A percentile compares a stretch with the other conserved stretches of the same genome.
These are phyloP conservation scores for Ancistrus triradiatus DNA, from an alignment of 2,113 vertebrate species.

Conservation along the genomic window DNA sequence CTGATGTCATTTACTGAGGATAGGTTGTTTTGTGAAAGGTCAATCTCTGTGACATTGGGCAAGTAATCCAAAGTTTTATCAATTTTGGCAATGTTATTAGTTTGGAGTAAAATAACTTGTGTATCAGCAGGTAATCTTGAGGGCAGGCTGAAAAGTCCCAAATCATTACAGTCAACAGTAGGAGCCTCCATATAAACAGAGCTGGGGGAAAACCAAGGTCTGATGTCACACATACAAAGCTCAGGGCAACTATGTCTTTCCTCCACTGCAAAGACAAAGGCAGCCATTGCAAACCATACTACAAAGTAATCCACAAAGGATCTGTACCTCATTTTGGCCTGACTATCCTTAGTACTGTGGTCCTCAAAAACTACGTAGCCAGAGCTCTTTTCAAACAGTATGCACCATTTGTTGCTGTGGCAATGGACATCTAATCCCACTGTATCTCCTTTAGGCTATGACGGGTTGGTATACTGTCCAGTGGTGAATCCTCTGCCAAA, in stretches of 20 bases:
- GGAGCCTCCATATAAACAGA: constrained; percentile 91
- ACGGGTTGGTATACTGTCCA: constrained; percentile 49
- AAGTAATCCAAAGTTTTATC: constrained; percentile 81
- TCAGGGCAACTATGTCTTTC: constrained; percentile 83
- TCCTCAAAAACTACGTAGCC: constrained; percentile 66
- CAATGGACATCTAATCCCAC: constrained; percentile 58
- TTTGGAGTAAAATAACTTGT: constrained; percentile 90
- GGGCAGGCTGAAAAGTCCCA: constrained; percentile 83
- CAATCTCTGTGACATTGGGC: constrained; percentile 89
- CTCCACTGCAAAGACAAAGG: constrained; percentile 73
- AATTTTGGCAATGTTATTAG: constrained; percentile 87
- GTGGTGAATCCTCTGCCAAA: constrained; percentile 55
- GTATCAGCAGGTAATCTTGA: constrained; percentile 80
- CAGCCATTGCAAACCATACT: constrained; percentile 77
- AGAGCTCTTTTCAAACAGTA: constrained; percentile 59
- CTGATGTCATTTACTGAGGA: constrained; percentile 81
- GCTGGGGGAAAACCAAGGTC: constrained; percentile 95
- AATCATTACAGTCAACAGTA: constrained; percentile 94
- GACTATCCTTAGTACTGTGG: constrained; percentile 63
- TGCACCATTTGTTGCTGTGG: constrained; percentile 67
- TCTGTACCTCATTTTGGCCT: constrained; percentile 92
- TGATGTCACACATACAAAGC: constrained; percentile 85
- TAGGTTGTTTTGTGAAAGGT: constrained; percentile 96
- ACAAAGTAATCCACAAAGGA: constrained; percentile 78
- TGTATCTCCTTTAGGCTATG: constrained; percentile 43